A percentile compares a stretch with the other conserved stretches of the same genome.
Evolutionary conservation across 1,140 invertebrate species (phyloP).

Genomic region (Drosophila subpulchrella): DNA sequence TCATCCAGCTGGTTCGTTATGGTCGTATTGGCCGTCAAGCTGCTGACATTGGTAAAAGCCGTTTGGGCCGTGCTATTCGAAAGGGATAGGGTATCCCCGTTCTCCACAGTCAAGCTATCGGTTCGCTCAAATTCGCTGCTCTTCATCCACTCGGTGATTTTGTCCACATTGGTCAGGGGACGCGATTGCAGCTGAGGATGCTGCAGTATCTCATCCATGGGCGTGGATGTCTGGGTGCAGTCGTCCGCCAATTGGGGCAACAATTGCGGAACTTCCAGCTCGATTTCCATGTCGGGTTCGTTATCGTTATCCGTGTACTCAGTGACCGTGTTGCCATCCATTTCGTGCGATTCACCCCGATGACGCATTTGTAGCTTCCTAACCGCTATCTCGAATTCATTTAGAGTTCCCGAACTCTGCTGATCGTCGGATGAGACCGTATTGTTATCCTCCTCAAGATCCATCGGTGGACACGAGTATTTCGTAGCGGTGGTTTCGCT

Average conservation of each 20-base stretch:
- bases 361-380: constrained; percentile 59
- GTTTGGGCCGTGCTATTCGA: constrained; percentile 69
- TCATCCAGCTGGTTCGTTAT: constrained; percentile 78
- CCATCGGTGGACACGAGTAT: constrained; percentile 71
- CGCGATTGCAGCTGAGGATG: constrained; percentile 64
- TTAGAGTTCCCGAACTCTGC: constrained; percentile 74
- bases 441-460: constrained; percentile 71
- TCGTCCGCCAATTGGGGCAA: constrained; percentile 67
- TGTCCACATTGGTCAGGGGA: constrained; percentile 66
- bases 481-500: constrained; percentile 81
- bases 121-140: constrained; percentile 80
- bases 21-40: constrained; percentile 70
- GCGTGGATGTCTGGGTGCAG: constrained; percentile 76
- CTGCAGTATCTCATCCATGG: constrained; percentile 76
- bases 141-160: constrained; percentile 82
- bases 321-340: constrained; percentile 56
- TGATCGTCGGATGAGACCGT: constrained; percentile 77
- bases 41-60: constrained; percentile 70
- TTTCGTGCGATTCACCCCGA: constrained; percentile 55
- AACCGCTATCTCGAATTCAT: constrained; percentile 71
- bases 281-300: constrained; percentile 72
- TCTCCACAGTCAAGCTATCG: constrained; percentile 77
- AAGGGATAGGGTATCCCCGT: constrained; percentile 63
- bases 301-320: constrained; percentile 74
- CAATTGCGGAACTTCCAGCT: constrained; percentile 73